Evolutionary conservation across 2,113 vertebrate species (phyloP), one percentile per base, ranked within the genome.

Genomic region (Burhinus oedicnemus): DNA sequence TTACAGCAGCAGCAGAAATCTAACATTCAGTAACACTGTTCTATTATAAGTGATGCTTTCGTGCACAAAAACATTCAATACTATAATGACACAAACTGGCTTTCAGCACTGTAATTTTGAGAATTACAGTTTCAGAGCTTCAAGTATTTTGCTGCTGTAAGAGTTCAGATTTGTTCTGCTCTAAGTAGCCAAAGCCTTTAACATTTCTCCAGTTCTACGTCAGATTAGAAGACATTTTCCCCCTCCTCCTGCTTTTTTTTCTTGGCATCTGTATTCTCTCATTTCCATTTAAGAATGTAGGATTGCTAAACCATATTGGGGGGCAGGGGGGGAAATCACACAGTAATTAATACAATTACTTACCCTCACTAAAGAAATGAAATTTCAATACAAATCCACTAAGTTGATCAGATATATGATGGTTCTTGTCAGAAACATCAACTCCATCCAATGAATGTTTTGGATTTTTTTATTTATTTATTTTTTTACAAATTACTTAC

Each of bases 91-190:
- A 90, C 44, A 90, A 71, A 85, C 38, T 86, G 93, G 52, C 72
- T 97, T 83, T 96, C 93, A 87, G 60, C n/a, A 74, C 25, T 89
- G 8, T 78, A 96, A 95, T 95, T 97, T 91, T 7, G 60, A 90
- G 76, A 97, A 96, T 80, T 97, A 78, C 36, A 85, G 89, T 94
- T 96, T 91, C 88, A 94, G 61, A 95, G n/a, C 58, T 65, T 87
- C 80, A 97, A 97, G 64, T 90, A 92, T 79, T 82, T 91, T 95
- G 79, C 72, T 96, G 86, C 89, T 66, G 6, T 74, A 78, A 94
- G 69, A 84, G 32, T 97, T 95, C 68, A 88, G 36, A 94, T 77
- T n/a, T 94, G 45, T 22, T 72, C 36, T 93, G 51, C 68, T 85
- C 64, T 65, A n/a, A 95, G 95, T 87, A 79, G 62, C 60, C 85